Percentiles rank a stretch among this genome's conserved stretches.
phyloP scores from a whole-genome alignment of 2,113 vertebrate species.

The Fregetta grallaria region DNA sequence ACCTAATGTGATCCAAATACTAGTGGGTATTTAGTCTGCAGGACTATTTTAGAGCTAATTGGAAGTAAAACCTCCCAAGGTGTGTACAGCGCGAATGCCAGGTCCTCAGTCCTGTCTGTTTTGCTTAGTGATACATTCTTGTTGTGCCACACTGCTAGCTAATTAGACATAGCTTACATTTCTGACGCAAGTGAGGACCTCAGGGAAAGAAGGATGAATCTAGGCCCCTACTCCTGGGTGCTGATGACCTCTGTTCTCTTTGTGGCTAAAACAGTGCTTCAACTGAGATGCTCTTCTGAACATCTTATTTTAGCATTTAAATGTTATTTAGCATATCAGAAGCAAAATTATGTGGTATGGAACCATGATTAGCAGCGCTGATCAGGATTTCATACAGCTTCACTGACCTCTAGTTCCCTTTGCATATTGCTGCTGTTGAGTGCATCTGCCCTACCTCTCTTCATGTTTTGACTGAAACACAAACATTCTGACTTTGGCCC shows the following conservation, averaged over 20 bases:
- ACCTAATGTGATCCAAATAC: not conserved
- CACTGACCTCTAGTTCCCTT: not conserved
- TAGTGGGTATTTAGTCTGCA: not conserved
- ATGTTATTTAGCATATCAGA: not conserved
- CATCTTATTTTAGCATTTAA: not conserved
- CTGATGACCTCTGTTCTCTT: not conserved
- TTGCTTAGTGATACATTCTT: not conserved
- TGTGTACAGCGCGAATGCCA: not conserved
- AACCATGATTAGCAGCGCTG: not conserved
- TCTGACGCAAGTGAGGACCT: not conserved
- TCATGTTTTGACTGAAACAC: not conserved
- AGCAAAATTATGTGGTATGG: not conserved
- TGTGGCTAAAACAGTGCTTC: not conserved
- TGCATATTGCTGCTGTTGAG: not conserved
- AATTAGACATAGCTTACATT: not conserved
- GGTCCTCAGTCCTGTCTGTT: accelerated
- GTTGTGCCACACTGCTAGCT: not conserved
- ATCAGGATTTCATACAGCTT: not conserved
- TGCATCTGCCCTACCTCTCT: not conserved
- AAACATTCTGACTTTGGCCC: not conserved
- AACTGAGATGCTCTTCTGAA: not conserved
- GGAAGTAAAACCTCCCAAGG: not conserved
- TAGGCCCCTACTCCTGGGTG: not conserved
- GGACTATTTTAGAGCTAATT: not conserved
- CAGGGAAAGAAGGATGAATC: not conserved